Evolutionary conservation across 2,113 vertebrate species (phyloP).

Genomic region (Phalacrocorax aristotelis): DNA sequence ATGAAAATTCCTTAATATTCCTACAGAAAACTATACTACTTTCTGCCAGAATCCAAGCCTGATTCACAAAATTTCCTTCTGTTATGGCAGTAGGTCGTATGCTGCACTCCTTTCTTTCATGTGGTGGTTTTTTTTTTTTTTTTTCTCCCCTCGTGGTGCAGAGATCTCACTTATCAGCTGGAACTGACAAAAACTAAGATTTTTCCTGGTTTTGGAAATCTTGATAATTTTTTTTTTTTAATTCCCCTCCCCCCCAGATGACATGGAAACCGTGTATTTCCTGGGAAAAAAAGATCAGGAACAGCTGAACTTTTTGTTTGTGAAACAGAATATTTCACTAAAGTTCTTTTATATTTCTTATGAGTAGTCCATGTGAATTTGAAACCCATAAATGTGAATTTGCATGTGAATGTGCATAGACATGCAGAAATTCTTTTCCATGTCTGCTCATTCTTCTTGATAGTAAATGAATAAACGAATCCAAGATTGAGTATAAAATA

Average conservation of each 20-base stretch:
- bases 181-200: background rate
- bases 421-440: background rate
- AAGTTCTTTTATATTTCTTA: background rate
- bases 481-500: background rate
- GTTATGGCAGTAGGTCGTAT: background rate
- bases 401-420: too few species aligned
- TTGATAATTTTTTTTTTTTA: too few species aligned
- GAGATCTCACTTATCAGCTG: background rate
- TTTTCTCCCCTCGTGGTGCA: too few species aligned
- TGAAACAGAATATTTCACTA: background rate
- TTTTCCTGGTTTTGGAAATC: background rate
- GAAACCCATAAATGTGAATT: too few species aligned
- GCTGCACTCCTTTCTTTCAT: background rate
- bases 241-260: background rate
- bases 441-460: background rate
- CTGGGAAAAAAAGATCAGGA: too few species aligned
- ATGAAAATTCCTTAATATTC: background rate
- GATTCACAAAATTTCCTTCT: background rate
- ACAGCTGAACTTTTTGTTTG: background rate
- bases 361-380: background rate
- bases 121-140: too few species aligned
- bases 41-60: background rate
- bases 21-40: background rate
- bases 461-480: rapidly evolving
- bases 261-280: background rate